Evolutionary conservation across 2,113 vertebrate genomes (phyloP).

Genomic region (Gila orcuttii): DNA sequence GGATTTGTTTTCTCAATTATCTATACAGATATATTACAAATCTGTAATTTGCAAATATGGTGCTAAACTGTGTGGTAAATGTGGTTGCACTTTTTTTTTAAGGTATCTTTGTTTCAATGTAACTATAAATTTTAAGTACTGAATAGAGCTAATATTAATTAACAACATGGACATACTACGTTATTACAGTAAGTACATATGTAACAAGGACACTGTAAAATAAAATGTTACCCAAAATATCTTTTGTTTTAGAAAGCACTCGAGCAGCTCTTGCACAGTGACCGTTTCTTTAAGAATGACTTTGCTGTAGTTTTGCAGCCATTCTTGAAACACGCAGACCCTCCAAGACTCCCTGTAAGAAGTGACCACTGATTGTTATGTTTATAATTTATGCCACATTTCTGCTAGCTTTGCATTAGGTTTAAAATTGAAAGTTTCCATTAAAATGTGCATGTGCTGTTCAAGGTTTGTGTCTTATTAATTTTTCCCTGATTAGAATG

Average conservation of each 20-base stretch:
- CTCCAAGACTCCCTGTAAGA: conserved; percentile 75
- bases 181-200: too few species aligned
- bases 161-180: too few species aligned
- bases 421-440: neutral
- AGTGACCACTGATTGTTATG: neutral
- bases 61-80: neutral
- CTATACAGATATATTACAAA: neutral
- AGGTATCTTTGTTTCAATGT: too few species aligned
- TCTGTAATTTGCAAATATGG: neutral
- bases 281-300: conserved; percentile 75
- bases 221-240: too few species aligned
- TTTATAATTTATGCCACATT: neutral
- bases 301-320: conserved; percentile 82
- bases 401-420: neutral
- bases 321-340: conserved; percentile 73
- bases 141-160: too few species aligned
- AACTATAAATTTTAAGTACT: too few species aligned
- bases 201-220: neutral
- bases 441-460: neutral
- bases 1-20: neutral
- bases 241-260: conserved; percentile 71
- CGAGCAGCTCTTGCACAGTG: conserved; percentile 72
- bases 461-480: neutral
- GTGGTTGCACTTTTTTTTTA: too few species aligned
- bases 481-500: conserved; percentile 65